These are phyloP conservation scores for Mirounga angustirostris DNA, from an alignment of 2,113 vertebrate genomes.

Conservation along the genomic window DNA sequence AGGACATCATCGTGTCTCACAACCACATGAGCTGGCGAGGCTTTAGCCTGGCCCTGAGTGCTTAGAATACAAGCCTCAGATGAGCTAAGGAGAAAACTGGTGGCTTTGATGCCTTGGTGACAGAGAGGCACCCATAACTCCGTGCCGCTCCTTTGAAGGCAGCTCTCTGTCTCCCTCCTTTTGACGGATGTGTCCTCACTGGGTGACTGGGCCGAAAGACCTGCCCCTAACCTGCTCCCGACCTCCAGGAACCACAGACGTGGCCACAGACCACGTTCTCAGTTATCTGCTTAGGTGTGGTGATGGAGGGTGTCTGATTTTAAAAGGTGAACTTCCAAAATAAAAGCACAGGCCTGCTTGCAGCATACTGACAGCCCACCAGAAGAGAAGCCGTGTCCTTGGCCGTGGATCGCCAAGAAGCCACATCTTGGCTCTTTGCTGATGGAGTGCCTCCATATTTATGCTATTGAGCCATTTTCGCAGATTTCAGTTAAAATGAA, in stretches of 20 bases:
- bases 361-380: accelerated
- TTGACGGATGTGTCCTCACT: accelerated
- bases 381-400: accelerated
- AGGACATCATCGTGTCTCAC: accelerated
- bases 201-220: accelerated
- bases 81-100: background rate
- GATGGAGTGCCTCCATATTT: accelerated
- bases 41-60: accelerated
- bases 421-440: accelerated
- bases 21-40: accelerated
- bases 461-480: accelerated
- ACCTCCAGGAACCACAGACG: accelerated
- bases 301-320: background rate
- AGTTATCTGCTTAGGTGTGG: accelerated
- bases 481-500: background rate
- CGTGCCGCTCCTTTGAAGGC: accelerated
- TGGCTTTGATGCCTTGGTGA: accelerated
- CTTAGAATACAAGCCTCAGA: background rate
- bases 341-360: too few species aligned
- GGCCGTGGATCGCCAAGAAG: accelerated
- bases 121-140: accelerated
- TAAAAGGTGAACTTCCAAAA: background rate
- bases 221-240: too few species aligned
- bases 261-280: accelerated
- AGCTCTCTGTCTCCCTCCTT: background rate